A percentile compares a stretch with the other conserved stretches of the same genome.
Conservation (phyloP, 2,797 vertebrate genomes). For the Bradypodion ventrale region DNA sequence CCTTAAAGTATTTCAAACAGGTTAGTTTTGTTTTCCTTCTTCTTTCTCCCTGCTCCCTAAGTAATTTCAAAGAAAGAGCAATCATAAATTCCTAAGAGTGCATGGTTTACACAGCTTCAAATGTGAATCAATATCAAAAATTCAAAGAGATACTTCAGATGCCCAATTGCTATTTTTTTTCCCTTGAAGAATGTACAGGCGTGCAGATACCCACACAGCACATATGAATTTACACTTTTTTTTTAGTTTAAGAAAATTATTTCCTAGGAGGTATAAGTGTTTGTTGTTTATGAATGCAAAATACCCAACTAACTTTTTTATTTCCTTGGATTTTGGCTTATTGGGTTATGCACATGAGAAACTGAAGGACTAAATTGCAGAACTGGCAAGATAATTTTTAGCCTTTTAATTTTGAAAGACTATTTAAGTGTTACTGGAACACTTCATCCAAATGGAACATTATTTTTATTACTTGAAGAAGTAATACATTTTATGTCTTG, state of each 20-base stretch:
- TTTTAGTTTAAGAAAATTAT: background rate
- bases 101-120: background rate
- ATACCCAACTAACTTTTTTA: too few species aligned
- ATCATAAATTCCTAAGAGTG: background rate
- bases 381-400: background rate
- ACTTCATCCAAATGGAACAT: background rate
- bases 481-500: background rate
- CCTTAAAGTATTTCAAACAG: conserved; percentile 89
- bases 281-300: background rate
- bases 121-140: background rate
- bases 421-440: conserved; percentile 1
- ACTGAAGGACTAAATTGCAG: background rate
- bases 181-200: conserved; percentile 11
- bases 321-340: background rate
- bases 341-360: background rate
- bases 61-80: background rate
- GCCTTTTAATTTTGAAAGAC: background rate
- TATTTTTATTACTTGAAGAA: background rate
- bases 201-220: background rate
- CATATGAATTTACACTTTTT: background rate
- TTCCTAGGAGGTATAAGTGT: background rate
- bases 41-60: background rate
- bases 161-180: background rate
- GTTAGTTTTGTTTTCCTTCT: conserved; percentile 40
- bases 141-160: background rate